Conservation (phyloP, 2,888 invertebrate genomes). For the Plebejus argus region DNA sequence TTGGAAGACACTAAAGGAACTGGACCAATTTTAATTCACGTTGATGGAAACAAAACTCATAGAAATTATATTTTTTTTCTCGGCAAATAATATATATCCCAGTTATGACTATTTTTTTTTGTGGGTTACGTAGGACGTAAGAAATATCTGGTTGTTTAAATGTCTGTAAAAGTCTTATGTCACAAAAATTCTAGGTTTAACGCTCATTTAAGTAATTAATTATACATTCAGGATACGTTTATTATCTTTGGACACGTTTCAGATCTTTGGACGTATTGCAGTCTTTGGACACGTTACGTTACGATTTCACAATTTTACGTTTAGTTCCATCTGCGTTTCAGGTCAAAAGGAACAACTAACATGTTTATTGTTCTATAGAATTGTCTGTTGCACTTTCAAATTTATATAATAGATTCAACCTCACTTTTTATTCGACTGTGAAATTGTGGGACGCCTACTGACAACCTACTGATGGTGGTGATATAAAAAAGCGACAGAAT, state of each 20-base stretch:
- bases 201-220: neutral
- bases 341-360: conserved; percentile 18
- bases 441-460: neutral
- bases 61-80: too few species aligned
- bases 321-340: conserved; percentile 38
- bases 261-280: neutral
- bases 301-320: conserved; percentile 30
- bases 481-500: neutral
- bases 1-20: too few species aligned
- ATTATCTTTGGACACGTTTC: neutral
- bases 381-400: conserved; percentile 27
- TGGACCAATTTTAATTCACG: too few species aligned
- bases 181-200: conserved; percentile 2
- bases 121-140: neutral
- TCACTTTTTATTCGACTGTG: conserved; percentile 10
- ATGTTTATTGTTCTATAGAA: conserved; percentile 27
- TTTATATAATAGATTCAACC: conserved; percentile 21
- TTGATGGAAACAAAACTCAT: too few species aligned
- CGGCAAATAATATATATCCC: too few species aligned
- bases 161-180: neutral
- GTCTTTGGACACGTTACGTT: neutral
- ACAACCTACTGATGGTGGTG: neutral
- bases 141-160: neutral
- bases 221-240: conserved; percentile 19
- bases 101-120: neutral